Evolutionary conservation across 2,797 vertebrate genomes (phyloP), one percentile per base, ranked within the genome.

Genomic region (Tangara arthus): DNA sequence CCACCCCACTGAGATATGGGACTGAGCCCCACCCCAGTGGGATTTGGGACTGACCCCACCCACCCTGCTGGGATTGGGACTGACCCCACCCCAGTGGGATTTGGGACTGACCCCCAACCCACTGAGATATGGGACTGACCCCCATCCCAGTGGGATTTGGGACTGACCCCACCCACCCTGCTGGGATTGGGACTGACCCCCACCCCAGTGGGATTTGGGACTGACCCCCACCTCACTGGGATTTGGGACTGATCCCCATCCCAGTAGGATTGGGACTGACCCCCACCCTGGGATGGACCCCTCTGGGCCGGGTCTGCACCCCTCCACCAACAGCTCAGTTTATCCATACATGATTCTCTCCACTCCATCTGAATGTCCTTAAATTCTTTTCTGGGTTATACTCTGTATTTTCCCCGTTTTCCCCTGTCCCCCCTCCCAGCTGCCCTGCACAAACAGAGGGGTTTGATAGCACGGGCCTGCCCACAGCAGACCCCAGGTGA

Each of bases 261-360:
- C 35, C 35, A 35, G 35, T 35, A 9, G 35, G 35, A 35, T 9
- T 14, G 44, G 46, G 46, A 47, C 23, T 47, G 46, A 24, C 26
- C 15, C 50, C 53, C 53, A 26, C 23, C 55, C 55, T 0, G 0
- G 26, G 1, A 1, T 1, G 20, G 59, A 42, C 26, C 61, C 37
- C 50, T 35, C 83, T 18, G 42, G 49, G 49, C 53, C 26, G 32
- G 18, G 23, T 7, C 66, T 30, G 8, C 6, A 4, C 19, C 50
- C 49, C 9, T 16, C 8, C 73, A 27, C 19, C 55, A 8, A 0
- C n/a, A 34, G 41, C 72, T 77, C 65, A 14, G 27, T 14, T 56
- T 2, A 15, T 22, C 55, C 18, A 11, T 2, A 1, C 14, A 0
- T 0, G 4, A 17, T 13, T 35, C 24, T 0, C 52, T 10, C 4